Evolutionary conservation across 2,797 vertebrate genomes (phyloP), one percentile per base, ranked within the genome.

Genomic region (Phylloscopus collybita): DNA sequence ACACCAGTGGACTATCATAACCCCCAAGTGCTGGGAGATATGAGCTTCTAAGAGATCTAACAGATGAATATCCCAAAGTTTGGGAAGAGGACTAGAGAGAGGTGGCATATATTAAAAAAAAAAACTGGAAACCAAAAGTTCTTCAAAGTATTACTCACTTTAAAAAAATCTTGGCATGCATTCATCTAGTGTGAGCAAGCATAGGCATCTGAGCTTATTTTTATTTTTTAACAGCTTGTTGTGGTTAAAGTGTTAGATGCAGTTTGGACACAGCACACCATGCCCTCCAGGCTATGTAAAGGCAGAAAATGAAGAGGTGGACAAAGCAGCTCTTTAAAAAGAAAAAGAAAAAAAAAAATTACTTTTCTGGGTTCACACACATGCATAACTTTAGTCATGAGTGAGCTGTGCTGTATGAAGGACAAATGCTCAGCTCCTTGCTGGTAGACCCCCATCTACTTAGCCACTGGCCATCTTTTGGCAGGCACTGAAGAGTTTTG

Each of bases 191-290:
- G 13, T 80, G 65, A 91, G 44, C 59, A 80, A 83, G 32, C 42
- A 25, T 9, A n/a, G 75, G n/a, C 42, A 65, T 70, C 42, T 78
- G 65, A 80, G 66, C 30, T 80, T 86, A 66, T 76, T 91, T 91
- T 84, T 87, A 45, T 88, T 91, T 42, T 83, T 83, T 80, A 86
- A 66, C n/a, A 76, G 75, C 69, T 94, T 75, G 61, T 62, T 88
- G 72, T 59, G 59, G 51, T 87, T 92, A 65, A 87, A 74, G 8
- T 1, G 0, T 50, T 71, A 65, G 53, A 61, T 8, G 7, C 22
- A 78, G 50, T 61, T 91, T 1, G 12, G 57, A 74, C 71, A 36
- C 17, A 32, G 44, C 4, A 19, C 30, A 47, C 11, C 18, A 9
- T 73, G 61, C 26, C 47, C 88, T 90, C 51, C 42, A 90, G 86